phyloP scores from a whole-genome alignment of 2,797 vertebrate species.

The Triplophysa bombifrons region DNA sequence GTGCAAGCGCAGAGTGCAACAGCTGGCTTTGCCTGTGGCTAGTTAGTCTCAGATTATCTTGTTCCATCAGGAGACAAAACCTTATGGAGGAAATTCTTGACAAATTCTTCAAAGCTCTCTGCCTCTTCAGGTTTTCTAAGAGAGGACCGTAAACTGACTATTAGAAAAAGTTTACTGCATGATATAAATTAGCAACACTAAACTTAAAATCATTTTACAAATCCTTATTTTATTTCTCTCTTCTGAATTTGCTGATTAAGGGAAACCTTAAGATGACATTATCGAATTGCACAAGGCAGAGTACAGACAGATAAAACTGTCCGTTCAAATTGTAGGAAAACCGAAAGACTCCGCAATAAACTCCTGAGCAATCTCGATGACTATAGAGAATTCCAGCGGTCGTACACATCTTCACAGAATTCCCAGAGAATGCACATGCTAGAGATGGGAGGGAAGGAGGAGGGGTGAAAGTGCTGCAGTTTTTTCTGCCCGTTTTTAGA shows the following conservation, averaged over 20 bases:
- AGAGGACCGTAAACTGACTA: neutral
- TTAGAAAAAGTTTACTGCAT: neutral
- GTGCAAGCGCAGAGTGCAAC: conserved; percentile 67
- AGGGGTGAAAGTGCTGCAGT: conserved; percentile 73
- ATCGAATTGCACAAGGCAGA: neutral
- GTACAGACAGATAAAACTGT: neutral
- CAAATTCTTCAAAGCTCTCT: neutral
- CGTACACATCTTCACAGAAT: conserved; percentile 72
- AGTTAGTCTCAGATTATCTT: neutral
- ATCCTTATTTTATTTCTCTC: neutral
- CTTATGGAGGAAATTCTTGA: neutral
- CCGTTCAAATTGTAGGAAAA: neutral
- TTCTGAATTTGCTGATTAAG: neutral
- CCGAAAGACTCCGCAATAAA: neutral
- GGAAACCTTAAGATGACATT: neutral
- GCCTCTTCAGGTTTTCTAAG: neutral
- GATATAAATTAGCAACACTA: neutral
- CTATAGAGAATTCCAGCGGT: conserved; percentile 40
- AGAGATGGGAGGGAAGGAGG: conserved; percentile 47
- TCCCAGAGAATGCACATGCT: conserved; percentile 71
- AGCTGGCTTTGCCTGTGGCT: conserved; percentile 59
- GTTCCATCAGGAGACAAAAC: neutral
- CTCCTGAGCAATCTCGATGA: neutral
- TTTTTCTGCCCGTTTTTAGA: conserved; percentile 60
- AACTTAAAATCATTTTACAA: neutral